Evolutionary conservation across 2,113 vertebrate species (phyloP).

Genomic region (Phyllopteryx taeniolatus): DNA sequence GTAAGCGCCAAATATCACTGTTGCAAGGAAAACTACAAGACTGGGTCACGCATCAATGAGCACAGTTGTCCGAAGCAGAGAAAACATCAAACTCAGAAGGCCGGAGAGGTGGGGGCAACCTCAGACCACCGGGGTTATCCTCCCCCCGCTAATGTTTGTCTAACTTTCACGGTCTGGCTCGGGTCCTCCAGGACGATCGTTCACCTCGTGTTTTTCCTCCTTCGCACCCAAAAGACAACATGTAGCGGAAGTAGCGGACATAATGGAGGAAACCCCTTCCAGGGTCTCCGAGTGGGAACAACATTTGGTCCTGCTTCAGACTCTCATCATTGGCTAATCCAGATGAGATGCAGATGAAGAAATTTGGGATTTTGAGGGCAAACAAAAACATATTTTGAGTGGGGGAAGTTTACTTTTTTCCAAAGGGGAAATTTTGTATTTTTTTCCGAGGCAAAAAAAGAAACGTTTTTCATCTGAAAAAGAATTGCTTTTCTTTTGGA

Average conservation of each 20-base stretch:
- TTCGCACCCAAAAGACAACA: slow-evolving; percentile 68
- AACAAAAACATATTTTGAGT: not conserved
- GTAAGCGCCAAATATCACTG: not conserved
- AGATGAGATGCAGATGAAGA: not conserved
- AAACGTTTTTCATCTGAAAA: no score
- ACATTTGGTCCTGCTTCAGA: not conserved
- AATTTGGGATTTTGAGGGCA: no score
- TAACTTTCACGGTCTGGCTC: slow-evolving; percentile 76
- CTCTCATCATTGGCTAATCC: not conserved
- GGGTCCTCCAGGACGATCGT: slow-evolving; percentile 65
- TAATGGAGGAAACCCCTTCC: not conserved
- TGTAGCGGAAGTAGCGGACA: slow-evolving; percentile 32
- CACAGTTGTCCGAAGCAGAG: slow-evolving; percentile 60
- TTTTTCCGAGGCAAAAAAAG: no score
- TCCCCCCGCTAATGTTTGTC: slow-evolving; percentile 66
- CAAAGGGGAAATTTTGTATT: no score
- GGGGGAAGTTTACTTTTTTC: no score
- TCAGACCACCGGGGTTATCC: slow-evolving; percentile 61
- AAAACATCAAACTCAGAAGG: slow-evolving; percentile 49
- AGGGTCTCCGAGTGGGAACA: not conserved
- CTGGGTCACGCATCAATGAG: slow-evolving; percentile 30
- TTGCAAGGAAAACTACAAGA: slow-evolving; percentile 1
- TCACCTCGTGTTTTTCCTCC: slow-evolving; percentile 57
- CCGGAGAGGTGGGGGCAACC: not conserved
- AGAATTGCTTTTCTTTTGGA: no score